Percentiles rank a stretch among this genome's conserved stretches.
phyloP scores from a whole-genome alignment of 2,888 invertebrate species.

The Lasioglossum calceatum region DNA sequence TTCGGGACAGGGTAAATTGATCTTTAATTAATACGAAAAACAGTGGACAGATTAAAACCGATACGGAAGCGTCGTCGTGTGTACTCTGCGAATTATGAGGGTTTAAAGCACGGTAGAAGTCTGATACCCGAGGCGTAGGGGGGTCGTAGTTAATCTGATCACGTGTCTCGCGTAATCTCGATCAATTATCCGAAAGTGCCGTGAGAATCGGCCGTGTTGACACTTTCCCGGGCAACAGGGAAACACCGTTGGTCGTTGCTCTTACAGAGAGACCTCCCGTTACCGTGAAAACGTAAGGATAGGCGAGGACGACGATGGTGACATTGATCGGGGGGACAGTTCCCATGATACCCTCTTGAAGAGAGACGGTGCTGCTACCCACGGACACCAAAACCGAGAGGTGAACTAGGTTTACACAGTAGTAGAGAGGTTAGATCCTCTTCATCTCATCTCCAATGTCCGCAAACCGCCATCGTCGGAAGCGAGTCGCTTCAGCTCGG shows the following conservation, averaged over 20 bases:
- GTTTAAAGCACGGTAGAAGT: slow-evolving; percentile 1
- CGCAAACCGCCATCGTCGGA: slow-evolving; percentile 52
- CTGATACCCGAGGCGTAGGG: neutral
- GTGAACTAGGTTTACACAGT: slow-evolving; percentile 61
- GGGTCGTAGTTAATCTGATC: slow-evolving; percentile 13
- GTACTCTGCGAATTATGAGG: slow-evolving; percentile 9
- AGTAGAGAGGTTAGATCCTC: slow-evolving; percentile 48
- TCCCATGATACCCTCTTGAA: slow-evolving; percentile 57
- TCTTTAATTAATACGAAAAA: neutral
- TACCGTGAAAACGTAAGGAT: slow-evolving; percentile 64
- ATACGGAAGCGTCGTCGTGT: neutral
- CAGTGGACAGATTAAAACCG: neutral
- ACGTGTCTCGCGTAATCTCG: slow-evolving; percentile 26
- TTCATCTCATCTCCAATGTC: slow-evolving; percentile 65
- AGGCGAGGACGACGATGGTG: slow-evolving; percentile 57
- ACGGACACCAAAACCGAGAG: slow-evolving; percentile 41
- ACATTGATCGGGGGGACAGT: slow-evolving; percentile 72
- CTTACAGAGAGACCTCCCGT: neutral
- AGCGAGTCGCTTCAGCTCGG: neutral
- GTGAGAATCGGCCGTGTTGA: slow-evolving; percentile 35
- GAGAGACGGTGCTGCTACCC: slow-evolving; percentile 29
- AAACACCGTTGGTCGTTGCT: slow-evolving; percentile 42
- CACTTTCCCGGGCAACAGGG: slow-evolving; percentile 10
- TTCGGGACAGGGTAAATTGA: neutral
- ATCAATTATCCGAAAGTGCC: slow-evolving; percentile 24